phyloP scores from a whole-genome alignment of 2,888 invertebrate genomes.

The Baronia brevicornis region DNA sequence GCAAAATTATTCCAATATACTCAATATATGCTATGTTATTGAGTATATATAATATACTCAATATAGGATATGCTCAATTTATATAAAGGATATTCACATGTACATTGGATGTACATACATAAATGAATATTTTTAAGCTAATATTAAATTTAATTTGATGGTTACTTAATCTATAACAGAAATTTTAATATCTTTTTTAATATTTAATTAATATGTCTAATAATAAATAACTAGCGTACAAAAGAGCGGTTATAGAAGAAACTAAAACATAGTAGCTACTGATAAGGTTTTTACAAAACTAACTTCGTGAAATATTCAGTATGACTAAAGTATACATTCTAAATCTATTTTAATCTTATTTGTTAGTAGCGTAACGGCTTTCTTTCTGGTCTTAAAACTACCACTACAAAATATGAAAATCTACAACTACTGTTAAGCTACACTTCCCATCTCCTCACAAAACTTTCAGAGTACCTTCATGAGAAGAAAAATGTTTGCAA shows the following conservation, averaged over 20 bases:
- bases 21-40: too few relatives aligned
- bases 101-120: too few relatives aligned
- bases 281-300: constrained; percentile 45
- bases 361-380: constrained; percentile 45
- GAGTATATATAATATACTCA: constrained; percentile 20
- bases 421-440: constrained; percentile 68
- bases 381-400: constrained; percentile 58
- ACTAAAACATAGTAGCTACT: constrained; percentile 46
- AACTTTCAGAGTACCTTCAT: constrained; percentile 70
- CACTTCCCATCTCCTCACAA: constrained; percentile 67
- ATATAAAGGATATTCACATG: too few relatives aligned
- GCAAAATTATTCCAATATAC: constrained; percentile 47
- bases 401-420: constrained; percentile 56
- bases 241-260: constrained; percentile 39
- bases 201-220: constrained; percentile 17
- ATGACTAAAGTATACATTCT: constrained; percentile 47
- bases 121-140: too few relatives aligned
- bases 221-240: constrained; percentile 35
- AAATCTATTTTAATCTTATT: constrained; percentile 41
- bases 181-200: constrained; percentile 30
- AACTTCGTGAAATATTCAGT: constrained; percentile 43
- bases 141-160: constrained; percentile 29
- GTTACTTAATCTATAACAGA: constrained; percentile 43
- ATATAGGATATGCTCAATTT: constrained; percentile 21
- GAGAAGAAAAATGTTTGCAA: constrained; percentile 76